phyloP scores from a whole-genome alignment of 2,888 invertebrate species.

The Luffia ferchaultella region DNA sequence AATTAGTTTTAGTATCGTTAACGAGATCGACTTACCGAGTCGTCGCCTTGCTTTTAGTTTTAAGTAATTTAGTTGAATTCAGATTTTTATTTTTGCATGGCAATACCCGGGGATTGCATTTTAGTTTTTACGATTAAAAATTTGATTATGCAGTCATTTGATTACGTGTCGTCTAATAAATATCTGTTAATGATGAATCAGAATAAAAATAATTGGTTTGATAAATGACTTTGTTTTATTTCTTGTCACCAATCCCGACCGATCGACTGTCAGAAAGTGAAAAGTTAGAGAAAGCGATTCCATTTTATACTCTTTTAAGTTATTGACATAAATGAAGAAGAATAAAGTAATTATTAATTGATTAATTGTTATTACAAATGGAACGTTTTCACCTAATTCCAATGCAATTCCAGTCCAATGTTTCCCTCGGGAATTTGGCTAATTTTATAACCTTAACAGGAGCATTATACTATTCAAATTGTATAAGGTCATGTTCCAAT shows the following conservation, averaged over 20 bases:
- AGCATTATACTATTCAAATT: too few relatives aligned
- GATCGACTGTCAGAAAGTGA: too few relatives aligned
- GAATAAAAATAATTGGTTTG: neutral
- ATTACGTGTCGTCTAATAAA: too few relatives aligned
- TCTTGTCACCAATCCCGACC: neutral
- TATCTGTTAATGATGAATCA: neutral
- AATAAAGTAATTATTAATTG: too few relatives aligned
- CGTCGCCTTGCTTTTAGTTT: slow-evolving; percentile 50
- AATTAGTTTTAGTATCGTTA: slow-evolving; percentile 20
- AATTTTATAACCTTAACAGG: too few relatives aligned
- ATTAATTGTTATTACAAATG: too few relatives aligned
- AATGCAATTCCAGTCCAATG: too few relatives aligned
- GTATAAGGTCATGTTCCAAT: slow-evolving; percentile 49
- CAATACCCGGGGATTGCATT: slow-evolving; percentile 59
- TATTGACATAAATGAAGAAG: too few relatives aligned
- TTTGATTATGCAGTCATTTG: slow-evolving; percentile 59
- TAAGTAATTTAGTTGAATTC: slow-evolving; percentile 34
- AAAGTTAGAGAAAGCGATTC: neutral
- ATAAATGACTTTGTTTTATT: neutral
- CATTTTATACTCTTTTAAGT: too few relatives aligned
- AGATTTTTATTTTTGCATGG: slow-evolving; percentile 58
- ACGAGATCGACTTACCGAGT: slow-evolving; percentile 25
- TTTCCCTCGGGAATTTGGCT: too few relatives aligned
- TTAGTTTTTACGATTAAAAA: slow-evolving; percentile 56
- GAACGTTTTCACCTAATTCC: too few relatives aligned